A percentile compares a stretch with the other conserved stretches of the same genome.
These are phyloP conservation scores for Emydocephalus ijimae DNA, from an alignment of 2,113 vertebrate species.

Conservation along the genomic window DNA sequence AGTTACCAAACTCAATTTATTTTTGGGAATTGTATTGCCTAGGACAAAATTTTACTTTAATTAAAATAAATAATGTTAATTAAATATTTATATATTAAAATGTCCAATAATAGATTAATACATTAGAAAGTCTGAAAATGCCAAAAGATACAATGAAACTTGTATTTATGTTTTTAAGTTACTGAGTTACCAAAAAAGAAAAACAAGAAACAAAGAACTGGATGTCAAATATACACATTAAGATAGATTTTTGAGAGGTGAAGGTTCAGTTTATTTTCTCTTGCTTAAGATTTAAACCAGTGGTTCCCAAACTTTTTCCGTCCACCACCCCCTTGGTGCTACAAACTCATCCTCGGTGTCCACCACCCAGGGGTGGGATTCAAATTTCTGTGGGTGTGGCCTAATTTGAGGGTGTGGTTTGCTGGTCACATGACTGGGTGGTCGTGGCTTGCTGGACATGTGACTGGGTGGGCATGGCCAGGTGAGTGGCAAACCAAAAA, in stretches of 20 bases:
- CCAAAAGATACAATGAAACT: slow-evolving; percentile 19
- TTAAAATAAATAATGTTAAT: not conserved
- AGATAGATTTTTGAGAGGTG: slow-evolving; percentile 2
- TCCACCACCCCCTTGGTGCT: too few relatives aligned
- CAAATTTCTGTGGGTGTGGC: too few relatives aligned
- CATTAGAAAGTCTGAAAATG: slow-evolving; percentile 1
- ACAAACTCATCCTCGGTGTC: too few relatives aligned
- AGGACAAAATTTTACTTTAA: not conserved
- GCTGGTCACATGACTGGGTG: too few relatives aligned
- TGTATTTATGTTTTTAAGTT: not conserved
- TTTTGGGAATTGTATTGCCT: not conserved
- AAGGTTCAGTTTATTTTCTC: slow-evolving; percentile 24
- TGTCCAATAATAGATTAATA: not conserved
- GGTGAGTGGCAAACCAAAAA: too few relatives aligned
- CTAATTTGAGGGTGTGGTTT: too few relatives aligned
- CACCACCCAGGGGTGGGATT: too few relatives aligned
- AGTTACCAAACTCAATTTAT: not conserved
- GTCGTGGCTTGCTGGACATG: too few relatives aligned
- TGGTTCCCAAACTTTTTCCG: too few relatives aligned
- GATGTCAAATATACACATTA: slow-evolving; percentile 23
- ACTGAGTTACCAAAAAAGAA: slow-evolving; percentile 2
- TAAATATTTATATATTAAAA: not conserved
- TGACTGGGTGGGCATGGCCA: too few relatives aligned
- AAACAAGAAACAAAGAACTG: slow-evolving; percentile 52
- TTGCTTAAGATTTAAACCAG: slow-evolving; percentile 30